Base-by-base conservation (phyloP, 2,113 vertebrate species). In the Ophthalmolycus amberensis region DNA sequence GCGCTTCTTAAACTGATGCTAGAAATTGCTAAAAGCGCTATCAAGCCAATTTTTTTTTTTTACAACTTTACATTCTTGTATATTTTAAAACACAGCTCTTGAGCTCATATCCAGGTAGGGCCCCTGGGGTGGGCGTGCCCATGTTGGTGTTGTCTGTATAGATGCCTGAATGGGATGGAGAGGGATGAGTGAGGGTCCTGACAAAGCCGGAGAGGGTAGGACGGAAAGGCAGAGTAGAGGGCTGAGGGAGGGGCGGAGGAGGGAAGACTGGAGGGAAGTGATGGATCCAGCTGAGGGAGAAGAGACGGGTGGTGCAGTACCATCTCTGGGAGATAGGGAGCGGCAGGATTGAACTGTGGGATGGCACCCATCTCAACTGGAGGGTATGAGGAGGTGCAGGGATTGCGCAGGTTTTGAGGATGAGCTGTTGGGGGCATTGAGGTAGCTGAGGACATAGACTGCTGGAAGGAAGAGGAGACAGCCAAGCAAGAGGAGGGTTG, bases 161-260 rank as follows among this genome's bases (percentile, higher is more conserved):
- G 89, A 74, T 94, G 94, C 83, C 94, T 91, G 82, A 95, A 91
- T 2, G 95, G 95, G 83, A 95, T 90, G 59, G 93, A 73, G n/a
- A 94, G 90, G 52, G 95, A 91, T 0, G 94, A 59, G 66, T 93
- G 91, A 58, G 95, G 93, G 62, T 95, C 94, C 88, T 95, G 94
- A 63, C 88, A 90, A 3, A 96, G 88, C 22, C 89, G 86, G 8
- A 95, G 89, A 54, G 95, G 94, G 75, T 95, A 95, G 37, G 95
- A 93, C 0, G 94, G 89, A 59, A 96, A 95, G 34, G 91, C 37
- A 1, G 93, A 79, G 82, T 95, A 95, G 25, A 95, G 89, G 25
- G 91, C 56, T 0, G 86, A 87, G 1, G 90, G 69, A 68, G 94
- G 71, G 10, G 79, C 74, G 64, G 92, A 85, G 83, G 89, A 76